Evolutionary conservation across 2,113 vertebrate genomes (phyloP), one percentile per base, ranked within the genome.

Genomic region (Clupea harengus): DNA sequence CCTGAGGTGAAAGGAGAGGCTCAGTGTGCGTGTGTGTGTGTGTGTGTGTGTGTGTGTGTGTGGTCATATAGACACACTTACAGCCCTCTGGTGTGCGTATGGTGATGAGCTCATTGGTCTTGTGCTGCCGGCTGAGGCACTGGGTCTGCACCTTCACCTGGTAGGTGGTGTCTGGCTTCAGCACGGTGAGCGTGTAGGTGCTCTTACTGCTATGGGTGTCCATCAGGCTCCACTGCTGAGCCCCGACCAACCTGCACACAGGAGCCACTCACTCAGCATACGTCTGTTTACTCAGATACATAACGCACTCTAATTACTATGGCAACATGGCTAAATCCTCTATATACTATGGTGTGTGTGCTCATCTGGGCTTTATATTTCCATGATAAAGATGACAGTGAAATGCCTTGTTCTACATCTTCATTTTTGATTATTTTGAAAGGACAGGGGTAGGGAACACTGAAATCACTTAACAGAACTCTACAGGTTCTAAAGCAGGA

Each of bases 191-290:
- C 0, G 95, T 89, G 0, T 93, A 93, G 91, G 93, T 97, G 64
- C 96, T 97, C 92, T 99, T 99, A 91, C 96, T 99, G 93, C 97
- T 99, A 92, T 99, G 96, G 0, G 97, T 98, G 89, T 99, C 98
- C 92, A 99, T 89, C 0, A 86, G 85, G 87, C 95, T 97, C 98
- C 97, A 99, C 15, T 95, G 87, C 90, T 96, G 96, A 11, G 95
- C 94, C 1, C 97, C 97, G 0, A 99, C 95, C 8, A 91, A 87
- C 90, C 98, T 99, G 93, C 0, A 39, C 39, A 39, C 39, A 39
- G 39, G 20, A 57, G 11, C 52, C 17, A 87, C 8, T 54, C 46
- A 82, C 32, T 78, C 28, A 45, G 17, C 1, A 18, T 54, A 57
- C 52, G 18, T 60, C 22, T 52, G 39, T 49, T 57, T 57, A 15